Conservation (phyloP, 2,797 vertebrate species). For the Spizella passerina region DNA sequence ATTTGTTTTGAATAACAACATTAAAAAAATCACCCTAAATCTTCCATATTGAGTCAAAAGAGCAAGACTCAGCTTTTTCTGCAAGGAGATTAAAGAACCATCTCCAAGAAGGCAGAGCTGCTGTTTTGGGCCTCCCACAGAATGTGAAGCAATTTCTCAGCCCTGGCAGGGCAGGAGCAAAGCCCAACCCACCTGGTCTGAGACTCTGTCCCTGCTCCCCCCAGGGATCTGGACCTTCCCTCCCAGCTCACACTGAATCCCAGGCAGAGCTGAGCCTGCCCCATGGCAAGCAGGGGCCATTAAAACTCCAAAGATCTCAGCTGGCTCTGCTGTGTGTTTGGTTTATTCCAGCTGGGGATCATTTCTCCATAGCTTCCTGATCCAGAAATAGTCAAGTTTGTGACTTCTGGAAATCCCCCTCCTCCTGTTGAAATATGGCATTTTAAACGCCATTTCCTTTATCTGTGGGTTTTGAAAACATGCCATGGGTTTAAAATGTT, state of each 20-base stretch:
- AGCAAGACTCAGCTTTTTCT: not conserved
- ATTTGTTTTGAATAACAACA: not conserved
- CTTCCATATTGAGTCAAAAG: not conserved
- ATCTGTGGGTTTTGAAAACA: not conserved
- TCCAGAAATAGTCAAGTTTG: not conserved
- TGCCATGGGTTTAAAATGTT: not conserved
- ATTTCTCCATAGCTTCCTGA: not conserved
- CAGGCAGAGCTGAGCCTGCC: not conserved
- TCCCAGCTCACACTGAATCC: not conserved
- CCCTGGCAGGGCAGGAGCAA: not conserved
- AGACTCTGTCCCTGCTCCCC: not conserved
- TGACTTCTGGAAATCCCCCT: not conserved
- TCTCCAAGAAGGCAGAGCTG: not conserved
- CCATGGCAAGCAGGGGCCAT: not conserved
- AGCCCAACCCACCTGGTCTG: not conserved
- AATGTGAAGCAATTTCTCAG: not conserved
- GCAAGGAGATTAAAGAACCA: not conserved
- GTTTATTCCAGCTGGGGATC: not conserved
- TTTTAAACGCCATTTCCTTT: not conserved
- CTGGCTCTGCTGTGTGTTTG: not conserved
- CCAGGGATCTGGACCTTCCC: fast-evolving
- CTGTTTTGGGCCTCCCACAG: not conserved
- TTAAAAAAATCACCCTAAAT: not conserved
- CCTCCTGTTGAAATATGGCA: not conserved
- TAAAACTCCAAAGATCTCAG: not conserved